Evolutionary conservation across 1,140 invertebrate genomes (phyloP).

Genomic region (Nasonia giraulti): DNA sequence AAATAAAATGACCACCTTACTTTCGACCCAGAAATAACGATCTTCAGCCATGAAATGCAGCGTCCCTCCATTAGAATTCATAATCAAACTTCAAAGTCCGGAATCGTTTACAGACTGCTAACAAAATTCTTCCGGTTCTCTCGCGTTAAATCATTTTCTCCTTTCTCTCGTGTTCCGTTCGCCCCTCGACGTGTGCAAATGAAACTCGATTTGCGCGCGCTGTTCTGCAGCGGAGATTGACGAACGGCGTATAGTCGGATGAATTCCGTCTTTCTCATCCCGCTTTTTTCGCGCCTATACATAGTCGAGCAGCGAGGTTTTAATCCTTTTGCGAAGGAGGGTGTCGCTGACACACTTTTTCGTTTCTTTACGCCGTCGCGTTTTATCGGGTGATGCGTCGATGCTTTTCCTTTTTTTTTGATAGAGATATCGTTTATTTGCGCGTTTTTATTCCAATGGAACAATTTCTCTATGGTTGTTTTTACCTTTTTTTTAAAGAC

Average conservation of each 20-base stretch:
- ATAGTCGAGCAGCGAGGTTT: not conserved
- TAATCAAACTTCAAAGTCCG: not conserved
- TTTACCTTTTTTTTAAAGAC: too few relatives aligned
- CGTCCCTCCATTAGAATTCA: not conserved
- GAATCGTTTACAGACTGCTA: not conserved
- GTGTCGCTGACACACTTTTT: not conserved
- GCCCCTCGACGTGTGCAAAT: slow-evolving; percentile 7
- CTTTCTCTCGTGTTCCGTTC: not conserved
- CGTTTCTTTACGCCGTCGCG: not conserved
- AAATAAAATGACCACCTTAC: too few relatives aligned
- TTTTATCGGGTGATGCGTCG: not conserved
- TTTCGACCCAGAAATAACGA: too few relatives aligned
- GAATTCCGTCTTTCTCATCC: not conserved
- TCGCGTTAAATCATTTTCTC: slow-evolving; percentile 1
- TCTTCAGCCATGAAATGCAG: not conserved
- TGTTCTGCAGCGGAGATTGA: slow-evolving; percentile 27
- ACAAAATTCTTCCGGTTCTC: not conserved
- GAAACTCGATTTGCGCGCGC: slow-evolving; percentile 2
- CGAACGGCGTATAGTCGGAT: slow-evolving; percentile 40
- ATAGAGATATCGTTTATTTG: too few relatives aligned
- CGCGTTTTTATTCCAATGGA: too few relatives aligned
- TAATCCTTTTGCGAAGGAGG: too few relatives aligned
- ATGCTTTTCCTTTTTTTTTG: not conserved
- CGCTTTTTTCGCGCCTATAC: not conserved
- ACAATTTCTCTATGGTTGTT: too few relatives aligned